Percentiles rank a stretch among this genome's conserved stretches.
These are phyloP conservation scores for Nothoprocta perdicaria DNA, from an alignment of 2,113 vertebrate species.

Conservation along the genomic window DNA sequence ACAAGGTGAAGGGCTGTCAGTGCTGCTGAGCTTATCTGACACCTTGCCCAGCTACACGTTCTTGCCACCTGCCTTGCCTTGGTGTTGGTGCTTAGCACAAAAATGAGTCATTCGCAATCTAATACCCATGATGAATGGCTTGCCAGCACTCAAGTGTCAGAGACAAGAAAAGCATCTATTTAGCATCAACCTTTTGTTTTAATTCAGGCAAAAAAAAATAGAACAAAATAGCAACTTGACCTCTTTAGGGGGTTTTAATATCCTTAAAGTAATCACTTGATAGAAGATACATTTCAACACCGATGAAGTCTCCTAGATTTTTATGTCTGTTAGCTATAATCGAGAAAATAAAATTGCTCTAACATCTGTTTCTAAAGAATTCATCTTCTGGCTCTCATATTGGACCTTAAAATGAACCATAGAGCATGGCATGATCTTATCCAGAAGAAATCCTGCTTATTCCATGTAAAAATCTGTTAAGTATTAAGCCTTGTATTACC, in stretches of 20 bases:
- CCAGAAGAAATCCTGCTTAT: slow-evolving; percentile 26
- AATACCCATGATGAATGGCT: neutral
- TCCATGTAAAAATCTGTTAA: slow-evolving; percentile 30
- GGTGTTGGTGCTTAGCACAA: neutral
- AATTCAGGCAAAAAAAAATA: neutral
- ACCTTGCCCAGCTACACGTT: neutral
- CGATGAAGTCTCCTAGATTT: neutral
- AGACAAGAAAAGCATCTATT: neutral
- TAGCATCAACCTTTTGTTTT: neutral
- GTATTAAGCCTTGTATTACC: slow-evolving; percentile 36
- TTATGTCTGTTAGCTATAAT: neutral
- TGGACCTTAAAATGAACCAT: slow-evolving; percentile 16
- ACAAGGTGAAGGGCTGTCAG: neutral
- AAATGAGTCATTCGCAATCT: neutral
- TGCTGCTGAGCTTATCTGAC: neutral
- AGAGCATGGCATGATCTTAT: slow-evolving; percentile 39
- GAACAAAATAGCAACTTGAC: neutral
- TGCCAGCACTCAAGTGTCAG: neutral
- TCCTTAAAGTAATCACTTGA: slow-evolving; percentile 8
- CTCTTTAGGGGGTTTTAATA: neutral
- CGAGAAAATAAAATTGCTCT: neutral
- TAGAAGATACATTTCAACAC: neutral
- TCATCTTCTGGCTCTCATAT: neutral
- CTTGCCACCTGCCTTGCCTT: neutral
- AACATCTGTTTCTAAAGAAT: slow-evolving; percentile 29